These are phyloP conservation scores for Acanthurus lineatus DNA, from an alignment of 2,797 vertebrate species.

Conservation along the genomic window DNA sequence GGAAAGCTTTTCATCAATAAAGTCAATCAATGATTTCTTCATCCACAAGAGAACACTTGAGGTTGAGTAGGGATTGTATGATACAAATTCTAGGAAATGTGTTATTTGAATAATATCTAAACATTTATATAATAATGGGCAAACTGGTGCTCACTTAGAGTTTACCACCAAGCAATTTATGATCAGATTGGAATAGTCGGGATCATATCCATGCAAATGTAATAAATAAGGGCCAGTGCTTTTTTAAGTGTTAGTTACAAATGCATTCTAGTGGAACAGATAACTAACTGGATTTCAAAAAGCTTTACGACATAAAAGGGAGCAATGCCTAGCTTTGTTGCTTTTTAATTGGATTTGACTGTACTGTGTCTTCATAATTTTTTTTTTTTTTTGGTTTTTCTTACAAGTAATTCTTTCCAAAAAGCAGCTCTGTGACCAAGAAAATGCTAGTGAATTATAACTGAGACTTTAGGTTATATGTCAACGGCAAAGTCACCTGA, in stretches of 20 bases:
- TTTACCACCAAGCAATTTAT: too few relatives aligned
- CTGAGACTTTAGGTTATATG: neutral
- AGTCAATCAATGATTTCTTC: neutral
- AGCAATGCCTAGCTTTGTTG: neutral
- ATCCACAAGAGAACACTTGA: neutral
- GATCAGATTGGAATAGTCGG: too few relatives aligned
- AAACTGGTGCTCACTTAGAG: too few relatives aligned
- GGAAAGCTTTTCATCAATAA: neutral
- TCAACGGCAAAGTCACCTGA: constrained; percentile 50
- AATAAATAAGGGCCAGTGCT: too few relatives aligned
- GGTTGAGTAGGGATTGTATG: neutral
- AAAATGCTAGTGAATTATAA: constrained; percentile 28
- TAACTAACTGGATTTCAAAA: neutral
- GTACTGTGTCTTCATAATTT: neutral
- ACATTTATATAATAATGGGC: neutral
- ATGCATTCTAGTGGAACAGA: neutral
- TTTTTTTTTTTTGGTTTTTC: neutral
- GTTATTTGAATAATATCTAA: neutral
- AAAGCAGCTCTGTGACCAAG: constrained; percentile 52
- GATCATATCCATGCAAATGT: too few relatives aligned
- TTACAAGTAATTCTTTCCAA: neutral
- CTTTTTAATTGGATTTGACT: neutral
- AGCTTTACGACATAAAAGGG: neutral
- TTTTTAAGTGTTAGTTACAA: too few relatives aligned
- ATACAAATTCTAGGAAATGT: neutral